phyloP scores from a whole-genome alignment of 1,140 invertebrate genomes.

The Dendroctonus ponderosae region DNA sequence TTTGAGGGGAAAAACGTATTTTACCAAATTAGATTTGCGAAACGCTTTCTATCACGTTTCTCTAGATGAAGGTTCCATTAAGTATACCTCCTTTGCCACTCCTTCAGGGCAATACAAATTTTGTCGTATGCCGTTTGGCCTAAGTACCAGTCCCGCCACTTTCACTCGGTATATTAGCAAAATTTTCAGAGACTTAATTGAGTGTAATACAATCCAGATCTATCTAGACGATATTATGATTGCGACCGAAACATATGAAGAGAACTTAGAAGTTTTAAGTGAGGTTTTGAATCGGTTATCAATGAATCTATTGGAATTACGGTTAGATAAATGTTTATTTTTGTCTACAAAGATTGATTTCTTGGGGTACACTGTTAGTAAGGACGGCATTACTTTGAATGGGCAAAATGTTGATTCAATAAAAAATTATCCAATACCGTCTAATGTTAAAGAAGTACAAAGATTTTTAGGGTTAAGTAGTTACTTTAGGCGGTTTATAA shows the following conservation, averaged over 20 bases:
- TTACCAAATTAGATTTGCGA: slow-evolving; percentile 41
- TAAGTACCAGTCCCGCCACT: slow-evolving; percentile 25
- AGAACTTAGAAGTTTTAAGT: slow-evolving; percentile 24
- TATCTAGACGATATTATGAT: slow-evolving; percentile 37
- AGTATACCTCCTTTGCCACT: slow-evolving; percentile 37
- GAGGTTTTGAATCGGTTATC: slow-evolving; percentile 28
- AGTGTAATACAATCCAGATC: slow-evolving; percentile 20
- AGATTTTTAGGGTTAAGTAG: slow-evolving; percentile 27
- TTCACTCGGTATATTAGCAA: slow-evolving; percentile 24
- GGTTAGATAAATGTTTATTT: slow-evolving; percentile 38
- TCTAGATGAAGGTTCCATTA: slow-evolving; percentile 32
- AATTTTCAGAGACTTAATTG: slow-evolving; percentile 17
- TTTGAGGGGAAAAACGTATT: slow-evolving; percentile 35
- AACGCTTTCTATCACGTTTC: slow-evolving; percentile 43
- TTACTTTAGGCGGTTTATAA: slow-evolving; percentile 39
- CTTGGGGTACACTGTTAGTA: slow-evolving; percentile 34
- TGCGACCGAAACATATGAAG: slow-evolving; percentile 16
- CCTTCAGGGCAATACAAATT: slow-evolving; percentile 39
- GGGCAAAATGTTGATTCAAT: slow-evolving; percentile 24
- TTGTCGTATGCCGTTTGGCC: slow-evolving; percentile 37
- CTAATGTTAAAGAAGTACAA: slow-evolving; percentile 24
- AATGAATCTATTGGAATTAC: slow-evolving; percentile 29
- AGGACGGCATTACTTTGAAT: slow-evolving; percentile 27
- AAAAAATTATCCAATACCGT: slow-evolving; percentile 24
- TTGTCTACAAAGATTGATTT: slow-evolving; percentile 25